These are phyloP conservation scores for Scomber colias DNA, from an alignment of 2,113 vertebrate genomes.

Conservation along the genomic window DNA sequence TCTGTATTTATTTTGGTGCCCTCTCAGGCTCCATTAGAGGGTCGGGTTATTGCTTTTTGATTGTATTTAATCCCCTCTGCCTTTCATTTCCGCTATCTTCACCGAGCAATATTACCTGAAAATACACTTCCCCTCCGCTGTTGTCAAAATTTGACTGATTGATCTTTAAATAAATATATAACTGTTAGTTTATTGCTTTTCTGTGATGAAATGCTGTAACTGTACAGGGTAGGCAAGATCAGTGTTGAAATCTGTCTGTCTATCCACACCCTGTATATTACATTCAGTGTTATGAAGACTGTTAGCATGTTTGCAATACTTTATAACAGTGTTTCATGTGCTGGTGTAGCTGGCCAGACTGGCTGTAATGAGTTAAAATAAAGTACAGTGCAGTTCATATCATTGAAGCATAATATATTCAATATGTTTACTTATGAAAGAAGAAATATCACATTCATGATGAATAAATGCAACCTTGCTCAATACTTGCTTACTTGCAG, in stretches of 20 bases:
- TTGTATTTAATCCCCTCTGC: conserved; percentile 83
- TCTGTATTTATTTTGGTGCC: conserved; percentile 83
- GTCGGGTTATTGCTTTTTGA: conserved; percentile 87
- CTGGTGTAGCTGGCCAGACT: background rate
- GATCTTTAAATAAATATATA: conserved; percentile 82
- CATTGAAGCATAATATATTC: background rate
- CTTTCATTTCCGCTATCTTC: conserved; percentile 84
- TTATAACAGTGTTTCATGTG: background rate
- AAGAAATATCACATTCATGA: no score
- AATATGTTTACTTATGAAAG: no score
- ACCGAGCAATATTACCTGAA: conserved; percentile 79
- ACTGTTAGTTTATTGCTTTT: conserved; percentile 72
- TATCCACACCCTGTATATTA: conserved; percentile 7
- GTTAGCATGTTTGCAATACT: background rate
- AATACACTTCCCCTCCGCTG: conserved; percentile 60
- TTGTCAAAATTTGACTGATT: conserved; percentile 83
- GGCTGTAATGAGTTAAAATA: background rate
- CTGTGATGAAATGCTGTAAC: conserved; percentile 50
- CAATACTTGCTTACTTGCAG: no score
- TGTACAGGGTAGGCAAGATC: conserved; percentile 40
- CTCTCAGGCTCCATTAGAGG: conserved; percentile 84
- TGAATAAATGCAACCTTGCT: no score
- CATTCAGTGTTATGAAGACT: background rate
- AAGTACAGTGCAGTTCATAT: background rate
- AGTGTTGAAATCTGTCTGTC: conserved; percentile 23